Evolutionary conservation across 2,797 vertebrate genomes (phyloP), one percentile per base, ranked within the genome.

Genomic region (Pelobates cultripes): DNA sequence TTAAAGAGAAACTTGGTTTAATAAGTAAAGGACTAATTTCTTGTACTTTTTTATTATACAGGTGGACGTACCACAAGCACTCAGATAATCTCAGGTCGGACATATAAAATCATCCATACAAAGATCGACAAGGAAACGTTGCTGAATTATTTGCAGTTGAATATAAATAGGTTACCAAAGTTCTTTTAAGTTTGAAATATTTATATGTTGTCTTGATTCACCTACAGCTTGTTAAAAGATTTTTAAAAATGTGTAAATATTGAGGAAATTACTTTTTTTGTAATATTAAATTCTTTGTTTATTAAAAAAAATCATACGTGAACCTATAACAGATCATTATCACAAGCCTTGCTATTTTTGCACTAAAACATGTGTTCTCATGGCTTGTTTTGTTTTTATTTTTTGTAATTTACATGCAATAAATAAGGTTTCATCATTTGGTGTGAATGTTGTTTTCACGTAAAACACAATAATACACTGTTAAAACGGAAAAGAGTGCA

Each of bases 31-130:
- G 28, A 28, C 28, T 28, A 2, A 28, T 28, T 28, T 28, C 28
- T 28, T 28, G 28, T 28, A 79, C 67, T 3, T n/a, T 61, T 83
- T 69, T 51, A 85, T 83, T 0, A 94, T 84, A 0, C 88, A 98
- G 97, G 97, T 97, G 90, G 95, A 96, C 71, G 88, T 93, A 80
- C 93, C 95, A 3, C 88, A 94, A 80, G 89, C 89, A 77, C 92
- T 96, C 75, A 91, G 91, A 83, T 96, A 91, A 93, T 79, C 86
- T 9, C 13, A 82, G 73, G 9, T 9, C 13, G 12, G 43, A 14
- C 28, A 87, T 86, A 12, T 12, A 83, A 79, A 85, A 82, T 77
- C 87, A 70, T 28, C 8, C n/a, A 9, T 45, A n/a, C 10, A 42
- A 71, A 69, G 5, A 13, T 3, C 3, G 6, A 75, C 61, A 61